Evolutionary conservation across 2,113 vertebrate genomes (phyloP), one percentile per base, ranked within the genome.

Genomic region (Microcebus ravelobensis): DNA sequence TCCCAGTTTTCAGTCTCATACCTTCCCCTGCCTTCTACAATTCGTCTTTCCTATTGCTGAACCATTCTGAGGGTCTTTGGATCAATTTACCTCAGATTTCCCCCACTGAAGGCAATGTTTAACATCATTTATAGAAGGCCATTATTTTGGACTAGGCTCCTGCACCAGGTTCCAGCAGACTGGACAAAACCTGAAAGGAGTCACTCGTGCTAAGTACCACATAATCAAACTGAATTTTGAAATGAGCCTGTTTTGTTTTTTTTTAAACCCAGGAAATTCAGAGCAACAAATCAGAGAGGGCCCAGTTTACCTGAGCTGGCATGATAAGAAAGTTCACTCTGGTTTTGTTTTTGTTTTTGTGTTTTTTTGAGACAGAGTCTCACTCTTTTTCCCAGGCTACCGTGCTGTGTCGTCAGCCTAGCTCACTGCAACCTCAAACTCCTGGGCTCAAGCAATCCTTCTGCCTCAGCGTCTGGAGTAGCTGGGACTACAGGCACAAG

Each of bases 1-100:
- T 77, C 42, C 29, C 10, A 10, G 0, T 94, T 91, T 94, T 94
- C 63, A 79, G 39, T 87, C 48, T n/a, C 36, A 57, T 84, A 70
- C 31, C 31, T 77, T 88, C 52, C 59, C 39, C 36, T 71, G 20
- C 27, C 71, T 94, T 79, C 76, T 77, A 31, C 81, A 27, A 82
- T 77, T 87, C 39, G 21, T 65, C 61, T 42, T 96, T 91, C n/a
- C 36, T n/a, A 29, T 55, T 88, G 68, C 36, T 25, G 42, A 96
- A 70, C 3, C 8, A 93, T 87, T 88, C 45, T 84, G 31, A 48
- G 61, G 0, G 34, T 91, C 71, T 95, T 83, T 65, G 70, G 27
- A 67, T 39, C 61, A 67, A 31, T 84, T 91, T 36, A 84, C 36
- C 76, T 91, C 29, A n/a, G 20, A 94, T 87, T 88, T 94, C 39